Evolutionary conservation across 2,113 vertebrate genomes (phyloP).

Genomic region (Cariama cristata): DNA sequence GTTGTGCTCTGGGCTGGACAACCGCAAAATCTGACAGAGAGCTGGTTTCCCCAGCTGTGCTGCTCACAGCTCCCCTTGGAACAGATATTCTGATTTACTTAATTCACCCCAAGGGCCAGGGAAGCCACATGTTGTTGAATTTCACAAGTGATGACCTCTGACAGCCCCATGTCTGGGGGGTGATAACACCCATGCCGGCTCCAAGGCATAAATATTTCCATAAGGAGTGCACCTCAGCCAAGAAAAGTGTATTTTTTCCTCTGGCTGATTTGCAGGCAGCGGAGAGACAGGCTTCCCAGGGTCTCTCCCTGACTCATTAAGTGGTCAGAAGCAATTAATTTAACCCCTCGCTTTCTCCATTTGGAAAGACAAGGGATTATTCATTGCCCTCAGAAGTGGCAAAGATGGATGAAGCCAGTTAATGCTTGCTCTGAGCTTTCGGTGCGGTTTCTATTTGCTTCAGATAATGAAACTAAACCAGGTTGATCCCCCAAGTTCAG

Average conservation of each 20-base stretch:
- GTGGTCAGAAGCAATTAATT: slow-evolving; percentile 37
- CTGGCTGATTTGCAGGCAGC: background rate
- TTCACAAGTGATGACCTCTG: fast-evolving
- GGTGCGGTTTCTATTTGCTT: background rate
- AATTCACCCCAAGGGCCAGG: background rate
- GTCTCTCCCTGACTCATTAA: slow-evolving; percentile 14
- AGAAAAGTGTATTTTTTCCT: background rate
- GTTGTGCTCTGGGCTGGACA: background rate
- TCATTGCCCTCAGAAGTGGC: background rate
- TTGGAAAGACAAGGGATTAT: background rate
- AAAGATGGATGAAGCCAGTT: background rate
- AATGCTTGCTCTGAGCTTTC: background rate
- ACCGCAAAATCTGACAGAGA: background rate
- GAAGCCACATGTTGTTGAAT: background rate
- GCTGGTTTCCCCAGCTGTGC: background rate
- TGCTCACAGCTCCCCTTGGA: background rate
- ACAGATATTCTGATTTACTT: background rate
- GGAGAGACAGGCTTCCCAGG: background rate
- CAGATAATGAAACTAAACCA: background rate
- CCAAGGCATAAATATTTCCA: background rate
- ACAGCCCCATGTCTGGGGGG: background rate
- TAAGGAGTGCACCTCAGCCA: fast-evolving
- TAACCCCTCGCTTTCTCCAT: background rate
- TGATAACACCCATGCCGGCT: background rate
- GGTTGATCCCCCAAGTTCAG: background rate